Percentiles rank a stretch among this genome's conserved stretches.
These are phyloP conservation scores for Antheraea pernyi DNA, from an alignment of 1,140 invertebrate species.

Conservation along the genomic window DNA sequence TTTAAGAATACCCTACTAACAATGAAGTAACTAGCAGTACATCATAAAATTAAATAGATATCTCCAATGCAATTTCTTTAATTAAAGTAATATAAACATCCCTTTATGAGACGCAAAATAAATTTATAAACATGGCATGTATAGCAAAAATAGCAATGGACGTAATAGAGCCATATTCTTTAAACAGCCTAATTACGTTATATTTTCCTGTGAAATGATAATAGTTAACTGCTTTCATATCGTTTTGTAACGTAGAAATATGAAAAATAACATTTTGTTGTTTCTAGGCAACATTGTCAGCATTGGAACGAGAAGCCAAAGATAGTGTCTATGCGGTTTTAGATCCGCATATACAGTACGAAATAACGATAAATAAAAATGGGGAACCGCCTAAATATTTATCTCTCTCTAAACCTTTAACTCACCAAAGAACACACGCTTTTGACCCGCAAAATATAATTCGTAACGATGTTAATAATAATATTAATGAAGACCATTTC, in stretches of 20 bases:
- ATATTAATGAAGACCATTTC: slow-evolving; percentile 47
- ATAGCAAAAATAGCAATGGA: too few species aligned
- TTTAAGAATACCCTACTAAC: not conserved
- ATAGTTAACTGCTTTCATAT: too few species aligned
- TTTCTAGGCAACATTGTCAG: slow-evolving; percentile 61
- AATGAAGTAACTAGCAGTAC: not conserved
- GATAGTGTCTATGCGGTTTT: slow-evolving; percentile 77
- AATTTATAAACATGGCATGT: too few species aligned
- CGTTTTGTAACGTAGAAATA: not conserved
- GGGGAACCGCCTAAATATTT: slow-evolving; percentile 76
- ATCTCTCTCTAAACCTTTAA: slow-evolving; percentile 75
- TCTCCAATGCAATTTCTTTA: too few species aligned
- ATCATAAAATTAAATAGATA: not conserved
- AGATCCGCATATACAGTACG: slow-evolving; percentile 78
- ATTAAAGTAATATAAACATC: too few species aligned
- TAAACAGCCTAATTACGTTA: not conserved
- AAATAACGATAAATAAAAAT: slow-evolving; percentile 76
- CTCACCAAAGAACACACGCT: slow-evolving; percentile 72
- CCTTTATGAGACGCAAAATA: too few species aligned
- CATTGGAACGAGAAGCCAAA: slow-evolving; percentile 75
- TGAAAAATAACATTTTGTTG: slow-evolving; percentile 8
- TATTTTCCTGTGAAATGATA: not conserved
- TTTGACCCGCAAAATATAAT: slow-evolving; percentile 56
- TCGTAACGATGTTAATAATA: slow-evolving; percentile 59
- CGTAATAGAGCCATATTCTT: too few species aligned